These are phyloP conservation scores for Ornithoptera priamus DNA, from an alignment of 2,888 invertebrate genomes.

Conservation along the genomic window DNA sequence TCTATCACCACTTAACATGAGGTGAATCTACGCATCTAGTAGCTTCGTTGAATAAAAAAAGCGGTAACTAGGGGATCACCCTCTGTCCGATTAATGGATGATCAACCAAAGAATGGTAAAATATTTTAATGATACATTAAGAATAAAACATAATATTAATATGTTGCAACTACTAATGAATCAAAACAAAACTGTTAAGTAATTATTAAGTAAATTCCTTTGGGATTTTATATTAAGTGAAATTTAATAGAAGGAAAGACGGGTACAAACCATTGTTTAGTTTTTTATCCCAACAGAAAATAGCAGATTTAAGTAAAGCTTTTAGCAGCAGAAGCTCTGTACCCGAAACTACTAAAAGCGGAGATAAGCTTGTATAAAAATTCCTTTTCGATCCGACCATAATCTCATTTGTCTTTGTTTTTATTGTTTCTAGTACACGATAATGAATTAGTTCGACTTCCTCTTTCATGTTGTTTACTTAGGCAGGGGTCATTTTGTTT, in stretches of 20 bases:
- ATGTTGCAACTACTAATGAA: neutral
- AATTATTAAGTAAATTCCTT: slow-evolving; percentile 34
- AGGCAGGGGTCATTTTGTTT: slow-evolving; percentile 67
- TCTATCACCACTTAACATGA: no score
- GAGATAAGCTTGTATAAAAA: slow-evolving; percentile 71
- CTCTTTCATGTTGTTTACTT: slow-evolving; percentile 42
- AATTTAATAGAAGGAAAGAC: slow-evolving; percentile 54
- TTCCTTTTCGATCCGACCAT: slow-evolving; percentile 69
- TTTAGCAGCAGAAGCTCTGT: slow-evolving; percentile 61
- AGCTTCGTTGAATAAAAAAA: no score
- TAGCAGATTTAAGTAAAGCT: slow-evolving; percentile 61
- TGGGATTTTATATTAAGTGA: slow-evolving; percentile 58
- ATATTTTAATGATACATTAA: no score
- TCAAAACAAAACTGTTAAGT: slow-evolving; percentile 52
- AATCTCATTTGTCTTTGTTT: slow-evolving; percentile 68
- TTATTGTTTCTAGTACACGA: slow-evolving; percentile 67
- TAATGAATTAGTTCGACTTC: slow-evolving; percentile 47
- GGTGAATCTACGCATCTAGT: no score
- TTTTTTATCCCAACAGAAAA: slow-evolving; percentile 71
- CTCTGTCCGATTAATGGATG: no score
- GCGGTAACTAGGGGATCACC: no score
- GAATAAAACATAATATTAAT: no score
- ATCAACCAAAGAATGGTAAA: no score
- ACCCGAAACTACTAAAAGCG: slow-evolving; percentile 68
- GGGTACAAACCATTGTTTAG: slow-evolving; percentile 52